Evolutionary conservation across 1,140 invertebrate genomes (phyloP), one percentile per base, ranked within the genome.

Genomic region (Magallana ariakensis): DNA sequence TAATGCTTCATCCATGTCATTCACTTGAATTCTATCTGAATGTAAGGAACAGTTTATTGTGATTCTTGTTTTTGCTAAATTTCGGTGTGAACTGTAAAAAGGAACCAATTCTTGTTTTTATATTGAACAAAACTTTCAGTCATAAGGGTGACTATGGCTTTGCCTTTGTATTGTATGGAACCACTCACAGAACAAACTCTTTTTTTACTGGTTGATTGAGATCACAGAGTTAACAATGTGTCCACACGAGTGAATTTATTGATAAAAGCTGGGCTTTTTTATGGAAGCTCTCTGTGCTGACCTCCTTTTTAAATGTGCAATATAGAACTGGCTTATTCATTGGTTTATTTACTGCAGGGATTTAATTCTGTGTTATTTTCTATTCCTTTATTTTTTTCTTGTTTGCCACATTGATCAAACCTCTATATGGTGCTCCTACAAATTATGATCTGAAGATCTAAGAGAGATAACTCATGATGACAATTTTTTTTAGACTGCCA

Each of bases 261-360:
- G 19, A 62, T 75, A 19, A 13, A 75, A 75, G 66, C 66, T 75
- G 66, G 22, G 66, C 66, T 75, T 75, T 75, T 9, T 33, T 75
- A n/a, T 75, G 8, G 6, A 26, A 26, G 22, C 22, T 19, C 22
- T 75, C 66, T 10, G 66, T 26, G 66, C 22, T 75, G 66, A 26
- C 66, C 66, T 75, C 66, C 33, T 22, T 75, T 75, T 22, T 22
- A 46, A 26, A 75, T 75, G 66, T 75, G 66, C 66, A 75, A 75
- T 75, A 75, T 11, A 70, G 33, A 75, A 33, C 33, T 22, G 13
- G 33, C 33, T 4, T 26, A 26, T 75, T 75, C 19, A n/a, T 26
- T 75, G 66, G 7, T 75, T 75, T 75, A 75, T 75, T 75, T 75
- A 75, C 66, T 75, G 66, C 66, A 75, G 66, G 66, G 66, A 75